Evolutionary conservation across 1,140 invertebrate species (phyloP), one percentile per base, ranked within the genome.

Genomic region (Hypothenemus hampei): DNA sequence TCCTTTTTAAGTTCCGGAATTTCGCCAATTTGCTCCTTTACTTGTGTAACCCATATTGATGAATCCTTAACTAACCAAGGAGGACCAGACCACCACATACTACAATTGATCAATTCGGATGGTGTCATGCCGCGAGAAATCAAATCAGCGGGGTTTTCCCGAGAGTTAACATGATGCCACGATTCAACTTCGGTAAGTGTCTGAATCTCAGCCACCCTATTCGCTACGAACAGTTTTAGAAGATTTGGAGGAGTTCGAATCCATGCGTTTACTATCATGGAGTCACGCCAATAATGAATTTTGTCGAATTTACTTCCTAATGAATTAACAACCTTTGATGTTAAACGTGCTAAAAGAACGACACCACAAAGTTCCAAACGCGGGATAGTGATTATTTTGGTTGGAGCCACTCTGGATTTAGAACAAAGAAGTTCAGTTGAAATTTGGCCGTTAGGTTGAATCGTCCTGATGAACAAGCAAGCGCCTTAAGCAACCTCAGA

Each of bases 81-180:
- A n/a, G n/a, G n/a, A n/a, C n/a, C n/a, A n/a, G n/a, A n/a, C n/a
- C n/a, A n/a, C n/a, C n/a, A n/a, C n/a, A n/a, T n/a, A n/a, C n/a
- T n/a, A n/a, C n/a, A n/a, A n/a, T n/a, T n/a, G n/a, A n/a, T n/a
- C n/a, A n/a, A n/a, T n/a, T n/a, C n/a, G n/a, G n/a, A n/a, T n/a
- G n/a, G n/a, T n/a, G n/a, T 6, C 16, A 66, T 15, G 16, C 73
- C 73, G 6, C 74, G 55, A 2, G 73, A 75, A 37, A 72, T 57
- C 8, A 72, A 54, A 62, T 76, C 73, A 1, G 72, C 72, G 8
- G 44, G 44, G 24, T 46, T 46, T 11, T 46, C 23, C 18, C 31
- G 26, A 16, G 23, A 29, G 6, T 47, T 33, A 0, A 75, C 65
- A 50, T 75, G 65, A 23, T 53, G 50, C 68, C 73, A 75, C 10